These are phyloP conservation scores for Pachliopta kotzebuea DNA, from an alignment of 2,888 invertebrate species.

Conservation along the genomic window DNA sequence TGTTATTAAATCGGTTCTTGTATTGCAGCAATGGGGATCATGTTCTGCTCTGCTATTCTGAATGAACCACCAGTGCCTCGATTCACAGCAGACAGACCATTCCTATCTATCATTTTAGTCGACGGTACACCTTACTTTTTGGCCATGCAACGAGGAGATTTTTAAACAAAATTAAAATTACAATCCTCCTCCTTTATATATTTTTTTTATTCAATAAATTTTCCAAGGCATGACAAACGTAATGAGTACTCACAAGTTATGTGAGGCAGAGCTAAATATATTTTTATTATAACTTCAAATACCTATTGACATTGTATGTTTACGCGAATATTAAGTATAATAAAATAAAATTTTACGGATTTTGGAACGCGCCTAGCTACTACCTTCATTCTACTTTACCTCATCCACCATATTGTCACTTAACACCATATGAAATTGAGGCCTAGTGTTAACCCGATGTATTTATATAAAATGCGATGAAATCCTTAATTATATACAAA, in stretches of 20 bases:
- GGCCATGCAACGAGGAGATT: conserved; percentile 44
- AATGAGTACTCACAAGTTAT: conserved; percentile 2
- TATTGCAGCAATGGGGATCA: conserved; percentile 56
- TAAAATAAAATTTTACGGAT: too few species aligned
- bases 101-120: conserved; percentile 49
- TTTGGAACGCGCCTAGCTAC: too few species aligned
- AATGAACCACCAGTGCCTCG: conserved; percentile 41
- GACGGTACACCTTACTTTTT: conserved; percentile 48
- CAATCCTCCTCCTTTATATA: neutral
- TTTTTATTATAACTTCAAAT: neutral
- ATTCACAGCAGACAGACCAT: conserved; percentile 59
- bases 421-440: too few species aligned
- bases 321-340: too few species aligned
- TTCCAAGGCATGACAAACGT: conserved; percentile 26
- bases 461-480: too few species aligned
- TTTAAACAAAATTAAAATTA: conserved; percentile 15
- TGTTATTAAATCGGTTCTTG: neutral
- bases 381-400: too few species aligned
- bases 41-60: conserved; percentile 46
- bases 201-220: conserved; percentile 2
- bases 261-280: neutral
- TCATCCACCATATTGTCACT: too few species aligned
- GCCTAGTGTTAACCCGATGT: too few species aligned
- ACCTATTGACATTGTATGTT: too few species aligned
- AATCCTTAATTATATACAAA: too few species aligned